A percentile compares a stretch with the other conserved stretches of the same genome.
These are phyloP conservation scores for Pilophorus perplexus DNA, from an alignment of 2,888 invertebrate genomes.

Conservation along the genomic window DNA sequence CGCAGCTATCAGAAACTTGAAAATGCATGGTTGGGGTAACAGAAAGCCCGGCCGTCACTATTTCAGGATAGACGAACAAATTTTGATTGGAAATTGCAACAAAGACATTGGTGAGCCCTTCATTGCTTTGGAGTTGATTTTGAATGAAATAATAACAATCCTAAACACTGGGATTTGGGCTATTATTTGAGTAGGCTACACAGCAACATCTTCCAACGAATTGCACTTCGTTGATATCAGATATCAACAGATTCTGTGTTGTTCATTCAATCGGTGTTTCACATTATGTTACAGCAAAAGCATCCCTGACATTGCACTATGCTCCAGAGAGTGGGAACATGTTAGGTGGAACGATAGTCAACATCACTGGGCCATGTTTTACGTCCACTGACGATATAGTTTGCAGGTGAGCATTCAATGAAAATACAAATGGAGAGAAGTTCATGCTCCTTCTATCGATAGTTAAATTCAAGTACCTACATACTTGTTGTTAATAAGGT, in stretches of 20 bases:
- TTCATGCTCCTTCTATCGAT: neutral
- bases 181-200: neutral
- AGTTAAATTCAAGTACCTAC: neutral
- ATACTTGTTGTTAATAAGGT: neutral
- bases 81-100: constrained; percentile 88
- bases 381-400: constrained; percentile 69
- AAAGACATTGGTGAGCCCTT: constrained; percentile 79
- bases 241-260: no score
- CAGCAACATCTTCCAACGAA: no score
- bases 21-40: constrained; percentile 82
- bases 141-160: neutral
- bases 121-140: no score
- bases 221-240: no score
- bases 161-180: neutral
- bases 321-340: constrained; percentile 96
- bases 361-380: constrained; percentile 95
- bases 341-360: constrained; percentile 94
- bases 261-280: no score
- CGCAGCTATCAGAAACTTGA: constrained; percentile 77
- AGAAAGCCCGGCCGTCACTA: constrained; percentile 86
- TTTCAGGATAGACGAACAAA: constrained; percentile 92
- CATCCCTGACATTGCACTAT: constrained; percentile 10
- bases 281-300: constrained; percentile 5
- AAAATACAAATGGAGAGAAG: neutral
- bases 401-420: constrained; percentile 55